These are phyloP conservation scores for Montipora cactus DNA, from an alignment of 64 coral and sea anemone species.

Conservation along the genomic window DNA sequence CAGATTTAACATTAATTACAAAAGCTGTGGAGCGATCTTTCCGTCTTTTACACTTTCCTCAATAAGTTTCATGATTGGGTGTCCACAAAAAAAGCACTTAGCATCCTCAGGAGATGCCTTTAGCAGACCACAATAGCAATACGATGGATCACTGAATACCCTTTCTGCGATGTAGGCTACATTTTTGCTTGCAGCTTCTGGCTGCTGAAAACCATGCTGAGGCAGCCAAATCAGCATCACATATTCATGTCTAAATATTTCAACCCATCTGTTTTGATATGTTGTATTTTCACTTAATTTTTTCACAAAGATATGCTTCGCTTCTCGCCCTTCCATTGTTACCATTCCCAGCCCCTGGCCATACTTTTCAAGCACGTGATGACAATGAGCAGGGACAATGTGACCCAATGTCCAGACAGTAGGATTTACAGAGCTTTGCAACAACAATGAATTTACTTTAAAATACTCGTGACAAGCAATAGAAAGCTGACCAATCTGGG, in stretches of 20 bases:
- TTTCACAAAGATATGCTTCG: too few relatives aligned
- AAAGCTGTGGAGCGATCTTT: neutral
- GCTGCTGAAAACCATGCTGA: conserved; percentile 72
- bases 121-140: conserved; percentile 12
- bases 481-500: too few relatives aligned
- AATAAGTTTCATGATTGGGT: neutral
- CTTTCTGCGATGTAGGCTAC: neutral
- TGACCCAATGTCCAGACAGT: too few relatives aligned
- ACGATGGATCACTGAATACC: neutral
- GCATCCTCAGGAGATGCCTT: neutral
- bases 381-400: too few relatives aligned
- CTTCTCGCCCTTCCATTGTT: too few relatives aligned
- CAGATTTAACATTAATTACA: too few relatives aligned
- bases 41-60: neutral
- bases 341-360: too few relatives aligned
- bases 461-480: too few relatives aligned
- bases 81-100: neutral
- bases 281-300: conserved; percentile 70
- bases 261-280: conserved; percentile 56
- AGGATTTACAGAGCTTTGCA: too few relatives aligned
- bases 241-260: conserved; percentile 81
- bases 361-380: too few relatives aligned
- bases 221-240: conserved; percentile 84
- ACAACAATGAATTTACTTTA: too few relatives aligned
- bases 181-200: neutral